These are phyloP conservation scores for Pollenia labialis DNA, from an alignment of 2,888 invertebrate species.

Conservation along the genomic window DNA sequence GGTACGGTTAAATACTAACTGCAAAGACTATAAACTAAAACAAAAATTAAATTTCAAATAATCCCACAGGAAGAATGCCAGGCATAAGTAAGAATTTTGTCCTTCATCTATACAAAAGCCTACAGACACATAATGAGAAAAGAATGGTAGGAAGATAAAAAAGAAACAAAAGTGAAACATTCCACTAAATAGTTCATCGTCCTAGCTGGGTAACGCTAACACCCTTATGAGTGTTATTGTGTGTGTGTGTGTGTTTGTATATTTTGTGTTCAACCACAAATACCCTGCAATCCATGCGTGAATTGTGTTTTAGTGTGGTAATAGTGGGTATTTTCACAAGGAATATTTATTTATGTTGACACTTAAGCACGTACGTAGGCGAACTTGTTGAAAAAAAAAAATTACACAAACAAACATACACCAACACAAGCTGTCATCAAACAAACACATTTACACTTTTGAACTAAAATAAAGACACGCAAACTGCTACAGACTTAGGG, in stretches of 20 bases:
- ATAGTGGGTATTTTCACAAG: slow-evolving; percentile 33
- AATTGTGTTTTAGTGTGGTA: background rate
- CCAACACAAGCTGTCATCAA: background rate
- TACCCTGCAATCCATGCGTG: slow-evolving; percentile 26
- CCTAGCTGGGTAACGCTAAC: background rate
- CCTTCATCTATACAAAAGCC: background rate
- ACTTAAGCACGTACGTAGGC: slow-evolving; percentile 64
- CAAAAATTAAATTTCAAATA: slow-evolving; percentile 31
- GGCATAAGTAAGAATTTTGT: background rate
- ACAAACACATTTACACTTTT: slow-evolving; percentile 1
- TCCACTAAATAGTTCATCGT: slow-evolving; percentile 2
- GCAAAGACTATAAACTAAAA: slow-evolving; percentile 18
- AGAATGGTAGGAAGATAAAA: background rate
- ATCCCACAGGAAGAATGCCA: slow-evolving; percentile 44
- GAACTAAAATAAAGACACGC: background rate
- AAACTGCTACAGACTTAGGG: background rate
- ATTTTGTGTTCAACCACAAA: slow-evolving; percentile 49
- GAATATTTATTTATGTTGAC: slow-evolving; percentile 68
- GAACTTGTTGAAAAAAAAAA: background rate
- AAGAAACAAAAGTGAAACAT: background rate
- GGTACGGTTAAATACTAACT: background rate
- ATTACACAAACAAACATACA: background rate
- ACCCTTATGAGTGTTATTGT: background rate
- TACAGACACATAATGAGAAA: background rate
- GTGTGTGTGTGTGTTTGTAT: background rate